Base-by-base conservation (phyloP, 2,113 vertebrate species). In the Malaclemys terrapin region DNA sequence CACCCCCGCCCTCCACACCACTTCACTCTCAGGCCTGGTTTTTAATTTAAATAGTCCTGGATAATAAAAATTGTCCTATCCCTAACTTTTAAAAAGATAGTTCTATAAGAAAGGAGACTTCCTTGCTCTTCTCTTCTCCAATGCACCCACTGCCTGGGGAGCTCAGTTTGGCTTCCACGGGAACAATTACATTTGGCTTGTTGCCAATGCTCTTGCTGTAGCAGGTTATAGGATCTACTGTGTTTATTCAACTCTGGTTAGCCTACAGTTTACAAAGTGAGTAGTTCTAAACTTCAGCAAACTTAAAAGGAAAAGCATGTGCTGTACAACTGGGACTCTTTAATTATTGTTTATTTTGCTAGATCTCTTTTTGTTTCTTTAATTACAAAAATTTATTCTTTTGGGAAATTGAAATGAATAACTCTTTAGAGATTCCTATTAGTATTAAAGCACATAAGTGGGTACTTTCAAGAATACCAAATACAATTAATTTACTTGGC, bases 221-320 rank as follows among this genome's bases (percentile, higher is more conserved):
- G 45, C 85, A 94, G 52, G 85, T 85, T 94, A 14, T 53, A 96
- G 92, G 87, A 81, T 79, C 72, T 93, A 82, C 65, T 65, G 49
- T 96, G 90, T 96, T 96, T 96, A 94, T 92, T 83, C 90, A 96
- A 83, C 38, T n/a, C 56, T 95, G 96, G 96, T 97, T 96, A 95
- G 89, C 95, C 57, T 87, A 91, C 79, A 84, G 72, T 97, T 89
- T 90, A 93, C 75, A 96, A 95, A 92, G 56, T 50, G 76, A 88
- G 90, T 93, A 88, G 90, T 92, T 89, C 91, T 93, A 91, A 95
- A 94, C 91, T 97, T 97, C 84, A 94, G 89, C 89, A 52, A 95
- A 57, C 69, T 94, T 87, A 80, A 93, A 62, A 35, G 29, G 80
- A 92, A 10, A 69, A 62, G 49, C 29, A 53, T 62, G 76, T 0